Conservation (phyloP, 1,140 invertebrate species). For the Euura saliciscinereae region DNA sequence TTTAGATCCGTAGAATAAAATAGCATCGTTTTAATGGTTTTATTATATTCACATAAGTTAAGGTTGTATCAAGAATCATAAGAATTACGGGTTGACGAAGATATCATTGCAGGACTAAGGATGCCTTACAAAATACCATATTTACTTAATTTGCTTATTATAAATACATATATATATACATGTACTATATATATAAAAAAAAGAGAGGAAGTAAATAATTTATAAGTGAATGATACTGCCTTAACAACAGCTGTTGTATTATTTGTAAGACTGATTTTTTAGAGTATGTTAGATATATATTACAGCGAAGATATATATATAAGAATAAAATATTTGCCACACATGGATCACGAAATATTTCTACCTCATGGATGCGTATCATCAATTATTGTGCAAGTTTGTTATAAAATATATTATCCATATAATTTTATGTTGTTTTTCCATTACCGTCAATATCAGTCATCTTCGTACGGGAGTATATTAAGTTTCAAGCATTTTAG, state of each 20-base stretch:
- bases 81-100: neutral
- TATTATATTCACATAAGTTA: slow-evolving; percentile 3
- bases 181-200: neutral
- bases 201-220: neutral
- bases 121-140: slow-evolving; percentile 5
- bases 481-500: too few species aligned
- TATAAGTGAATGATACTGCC: slow-evolving; percentile 18
- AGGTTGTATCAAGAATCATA: neutral
- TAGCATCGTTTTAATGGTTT: neutral
- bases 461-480: too few species aligned
- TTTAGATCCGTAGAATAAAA: neutral
- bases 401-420: slow-evolving; percentile 39
- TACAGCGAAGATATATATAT: slow-evolving; percentile 17
- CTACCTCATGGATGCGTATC: slow-evolving; percentile 17
- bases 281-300: slow-evolving; percentile 20
- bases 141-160: slow-evolving; percentile 4
- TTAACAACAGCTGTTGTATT: slow-evolving; percentile 36
- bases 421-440: slow-evolving; percentile 8
- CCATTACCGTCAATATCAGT: neutral
- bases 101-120: neutral
- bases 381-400: slow-evolving; percentile 37
- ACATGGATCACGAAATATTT: slow-evolving; percentile 15
- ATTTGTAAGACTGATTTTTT: slow-evolving; percentile 44
- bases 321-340: slow-evolving; percentile 7
- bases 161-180: neutral